phyloP scores from a whole-genome alignment of 2,797 vertebrate species.

The Cyclopterus lumpus region DNA sequence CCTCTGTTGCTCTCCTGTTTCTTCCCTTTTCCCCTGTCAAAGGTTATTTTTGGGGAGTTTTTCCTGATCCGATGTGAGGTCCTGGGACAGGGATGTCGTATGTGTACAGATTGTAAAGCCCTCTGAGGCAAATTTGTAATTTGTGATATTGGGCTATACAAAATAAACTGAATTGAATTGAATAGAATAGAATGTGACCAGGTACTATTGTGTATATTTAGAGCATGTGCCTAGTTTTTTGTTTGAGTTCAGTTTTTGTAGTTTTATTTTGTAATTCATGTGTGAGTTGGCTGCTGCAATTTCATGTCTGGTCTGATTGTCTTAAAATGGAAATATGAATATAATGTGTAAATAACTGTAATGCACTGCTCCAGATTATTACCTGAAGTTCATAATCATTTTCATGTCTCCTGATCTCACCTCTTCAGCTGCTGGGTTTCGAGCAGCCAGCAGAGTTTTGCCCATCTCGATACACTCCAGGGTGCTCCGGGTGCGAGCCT shows the following conservation, averaged over 20 bases:
- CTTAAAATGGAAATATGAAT: neutral
- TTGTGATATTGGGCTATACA: too few species aligned
- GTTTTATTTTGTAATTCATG: neutral
- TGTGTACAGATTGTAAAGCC: too few species aligned
- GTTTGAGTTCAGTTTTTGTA: neutral
- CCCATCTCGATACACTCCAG: slow-evolving; percentile 92
- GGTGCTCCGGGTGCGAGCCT: slow-evolving; percentile 85
- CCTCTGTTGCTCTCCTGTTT: too few species aligned
- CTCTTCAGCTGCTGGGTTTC: slow-evolving; percentile 91
- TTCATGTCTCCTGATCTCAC: slow-evolving; percentile 67
- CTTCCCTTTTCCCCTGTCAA: too few species aligned
- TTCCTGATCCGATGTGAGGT: too few species aligned
- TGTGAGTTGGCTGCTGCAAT: neutral
- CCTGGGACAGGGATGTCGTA: too few species aligned
- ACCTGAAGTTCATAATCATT: neutral
- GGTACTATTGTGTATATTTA: neutral
- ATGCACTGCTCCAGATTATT: neutral
- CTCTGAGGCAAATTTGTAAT: too few species aligned
- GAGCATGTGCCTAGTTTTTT: neutral
- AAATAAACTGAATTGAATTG: too few species aligned
- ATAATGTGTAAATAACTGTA: neutral
- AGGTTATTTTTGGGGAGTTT: too few species aligned
- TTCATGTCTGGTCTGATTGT: neutral
- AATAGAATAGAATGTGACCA: neutral
- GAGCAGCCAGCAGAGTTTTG: slow-evolving; percentile 88